Conservation (phyloP, 2,113 vertebrate genomes). For the Pontoporia blainvillei region DNA sequence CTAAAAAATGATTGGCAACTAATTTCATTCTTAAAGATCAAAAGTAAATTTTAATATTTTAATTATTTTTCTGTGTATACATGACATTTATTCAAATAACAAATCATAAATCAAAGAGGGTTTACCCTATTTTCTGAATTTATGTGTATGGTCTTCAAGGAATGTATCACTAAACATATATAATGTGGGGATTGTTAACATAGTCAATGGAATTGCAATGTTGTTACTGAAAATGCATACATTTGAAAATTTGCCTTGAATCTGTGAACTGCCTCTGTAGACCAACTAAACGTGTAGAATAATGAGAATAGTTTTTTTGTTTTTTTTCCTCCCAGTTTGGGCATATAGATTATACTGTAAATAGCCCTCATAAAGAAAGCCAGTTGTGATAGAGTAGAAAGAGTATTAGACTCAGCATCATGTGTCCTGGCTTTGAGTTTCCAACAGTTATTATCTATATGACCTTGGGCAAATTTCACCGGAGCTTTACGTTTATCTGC, state of each 20-base stretch:
- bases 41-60: slow-evolving; percentile 30
- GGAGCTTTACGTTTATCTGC: background rate
- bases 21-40: background rate
- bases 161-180: background rate
- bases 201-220: background rate
- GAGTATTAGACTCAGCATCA: background rate
- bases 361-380: background rate
- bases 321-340: background rate
- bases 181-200: background rate
- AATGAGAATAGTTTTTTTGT: background rate
- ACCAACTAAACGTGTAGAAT: background rate
- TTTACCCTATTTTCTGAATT: background rate
- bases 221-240: background rate
- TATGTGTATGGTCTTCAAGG: background rate
- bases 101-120: background rate
- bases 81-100: background rate
- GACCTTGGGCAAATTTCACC: background rate
- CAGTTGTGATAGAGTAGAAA: background rate
- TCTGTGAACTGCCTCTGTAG: background rate
- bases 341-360: background rate
- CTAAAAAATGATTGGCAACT: slow-evolving; percentile 5
- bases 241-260: background rate
- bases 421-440: background rate
- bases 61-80: background rate
- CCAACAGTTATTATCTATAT: background rate